Conservation (phyloP, 64 coral and sea anemone species). For the Exaiptasia diaphana region DNA sequence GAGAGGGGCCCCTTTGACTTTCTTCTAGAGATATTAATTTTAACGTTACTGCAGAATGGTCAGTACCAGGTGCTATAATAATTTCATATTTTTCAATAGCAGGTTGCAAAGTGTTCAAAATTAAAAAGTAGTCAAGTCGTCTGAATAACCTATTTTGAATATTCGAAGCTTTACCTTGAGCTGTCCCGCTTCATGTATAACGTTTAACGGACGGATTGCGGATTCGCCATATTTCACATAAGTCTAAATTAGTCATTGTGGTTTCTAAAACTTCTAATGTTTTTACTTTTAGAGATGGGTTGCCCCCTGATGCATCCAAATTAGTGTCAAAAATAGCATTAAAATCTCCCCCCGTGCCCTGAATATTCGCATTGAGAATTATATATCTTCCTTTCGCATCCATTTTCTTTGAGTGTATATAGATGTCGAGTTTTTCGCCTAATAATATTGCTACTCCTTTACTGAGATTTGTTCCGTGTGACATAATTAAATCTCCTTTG, state of each 20-base stretch:
- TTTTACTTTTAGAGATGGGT: neutral
- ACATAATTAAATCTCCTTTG: constrained; percentile 33
- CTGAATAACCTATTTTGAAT: neutral
- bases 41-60: constrained; percentile 17
- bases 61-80: neutral
- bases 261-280: neutral
- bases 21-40: neutral
- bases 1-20: neutral
- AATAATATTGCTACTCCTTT: constrained; percentile 10
- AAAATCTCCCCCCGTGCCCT: too few species aligned
- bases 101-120: neutral
- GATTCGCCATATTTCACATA: constrained; percentile 12
- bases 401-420: neutral
- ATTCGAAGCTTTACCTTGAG: neutral
- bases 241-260: neutral
- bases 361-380: neutral
- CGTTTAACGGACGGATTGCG: constrained; percentile 9
- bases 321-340: constrained; percentile 18
- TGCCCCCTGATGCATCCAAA: constrained; percentile 9
- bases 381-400: neutral
- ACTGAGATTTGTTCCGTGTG: constrained; percentile 17
- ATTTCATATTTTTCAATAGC: constrained; percentile 11
- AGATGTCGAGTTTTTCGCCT: neutral
- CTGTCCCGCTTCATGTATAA: neutral
- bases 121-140: neutral